Percentiles rank a stretch among this genome's conserved stretches.
phyloP scores from a whole-genome alignment of 53 echinoderm and acorn worm genomes.

The Temnopleurus reevesii region DNA sequence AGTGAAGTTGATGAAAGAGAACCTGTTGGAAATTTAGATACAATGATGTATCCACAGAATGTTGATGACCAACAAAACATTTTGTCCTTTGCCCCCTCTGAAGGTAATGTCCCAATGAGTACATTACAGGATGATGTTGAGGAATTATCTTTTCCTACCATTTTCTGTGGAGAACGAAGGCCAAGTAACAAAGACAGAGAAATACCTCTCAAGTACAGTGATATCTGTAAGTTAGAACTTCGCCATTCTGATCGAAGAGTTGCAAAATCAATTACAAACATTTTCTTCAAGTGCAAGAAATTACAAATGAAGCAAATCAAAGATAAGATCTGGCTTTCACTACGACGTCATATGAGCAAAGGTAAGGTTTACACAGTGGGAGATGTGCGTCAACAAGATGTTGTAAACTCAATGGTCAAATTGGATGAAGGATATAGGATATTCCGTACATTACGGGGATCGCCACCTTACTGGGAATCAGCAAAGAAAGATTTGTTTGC shows the following conservation, averaged over 20 bases:
- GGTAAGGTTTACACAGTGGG: constrained; percentile 51
- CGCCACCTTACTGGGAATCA: constrained; percentile 68
- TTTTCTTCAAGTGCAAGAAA: constrained; percentile 63
- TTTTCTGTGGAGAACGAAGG: constrained; percentile 42
- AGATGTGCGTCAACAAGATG: constrained; percentile 20
- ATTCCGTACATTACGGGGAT: constrained; percentile 56
- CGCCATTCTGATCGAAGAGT: constrained; percentile 37
- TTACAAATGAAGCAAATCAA: constrained; percentile 60
- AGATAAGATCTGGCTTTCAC: constrained; percentile 39
- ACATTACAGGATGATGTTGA: constrained; percentile 17
- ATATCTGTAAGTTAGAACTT: constrained; percentile 52
- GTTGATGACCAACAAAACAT: constrained; percentile 33
- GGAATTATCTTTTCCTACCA: constrained; percentile 44
- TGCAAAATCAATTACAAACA: constrained; percentile 51
- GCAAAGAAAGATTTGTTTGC: constrained; percentile 64
- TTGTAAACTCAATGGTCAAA: constrained; percentile 31
- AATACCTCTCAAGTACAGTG: constrained; percentile 34
- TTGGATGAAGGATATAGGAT: constrained; percentile 63
- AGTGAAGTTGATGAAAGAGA: constrained; percentile 47
- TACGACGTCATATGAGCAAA: constrained; percentile 17
- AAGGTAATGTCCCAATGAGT: constrained; percentile 33
- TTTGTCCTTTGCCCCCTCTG: constrained; percentile 52
- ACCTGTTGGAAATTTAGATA: constrained; percentile 53
- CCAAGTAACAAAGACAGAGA: constrained; percentile 11
- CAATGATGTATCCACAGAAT: constrained; percentile 42